These are phyloP conservation scores for Bradypodion pumilum DNA, from an alignment of 2,797 vertebrate genomes.

Conservation along the genomic window DNA sequence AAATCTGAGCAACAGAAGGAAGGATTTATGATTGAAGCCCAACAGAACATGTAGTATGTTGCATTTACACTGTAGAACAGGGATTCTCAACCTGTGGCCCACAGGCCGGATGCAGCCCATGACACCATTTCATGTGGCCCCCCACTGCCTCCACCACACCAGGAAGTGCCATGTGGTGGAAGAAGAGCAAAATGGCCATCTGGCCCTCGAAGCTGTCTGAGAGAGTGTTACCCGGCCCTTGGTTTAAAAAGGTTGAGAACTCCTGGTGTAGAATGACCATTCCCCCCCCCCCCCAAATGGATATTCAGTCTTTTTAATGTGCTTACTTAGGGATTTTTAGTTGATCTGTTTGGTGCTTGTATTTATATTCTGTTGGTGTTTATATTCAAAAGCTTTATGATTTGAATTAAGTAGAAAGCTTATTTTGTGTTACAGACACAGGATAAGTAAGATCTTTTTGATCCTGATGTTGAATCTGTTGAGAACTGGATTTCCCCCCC, in stretches of 20 bases:
- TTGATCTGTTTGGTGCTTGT: fast-evolving
- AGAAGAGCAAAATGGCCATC: no score
- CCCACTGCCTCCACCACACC: no score
- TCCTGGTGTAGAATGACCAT: no score
- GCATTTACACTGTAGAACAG: slow-evolving; percentile 18
- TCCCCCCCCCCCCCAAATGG: no score
- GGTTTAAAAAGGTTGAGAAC: no score
- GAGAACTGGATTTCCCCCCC: neutral
- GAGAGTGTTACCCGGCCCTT: no score
- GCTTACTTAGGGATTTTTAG: neutral
- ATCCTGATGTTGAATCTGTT: neutral
- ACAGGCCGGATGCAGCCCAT: no score
- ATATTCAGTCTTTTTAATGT: slow-evolving; percentile 34
- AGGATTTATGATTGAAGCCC: slow-evolving; percentile 10
- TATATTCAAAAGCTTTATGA: neutral
- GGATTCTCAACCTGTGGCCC: no score
- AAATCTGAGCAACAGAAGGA: neutral
- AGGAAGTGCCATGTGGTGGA: no score
- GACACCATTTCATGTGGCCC: no score
- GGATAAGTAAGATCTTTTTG: neutral
- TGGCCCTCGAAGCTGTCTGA: no score
- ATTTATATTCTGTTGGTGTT: neutral
- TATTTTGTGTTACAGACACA: neutral
- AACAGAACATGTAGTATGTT: neutral
- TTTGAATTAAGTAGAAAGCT: neutral